Conservation (phyloP, 2,797 vertebrate species). For the Fratercula arctica region DNA sequence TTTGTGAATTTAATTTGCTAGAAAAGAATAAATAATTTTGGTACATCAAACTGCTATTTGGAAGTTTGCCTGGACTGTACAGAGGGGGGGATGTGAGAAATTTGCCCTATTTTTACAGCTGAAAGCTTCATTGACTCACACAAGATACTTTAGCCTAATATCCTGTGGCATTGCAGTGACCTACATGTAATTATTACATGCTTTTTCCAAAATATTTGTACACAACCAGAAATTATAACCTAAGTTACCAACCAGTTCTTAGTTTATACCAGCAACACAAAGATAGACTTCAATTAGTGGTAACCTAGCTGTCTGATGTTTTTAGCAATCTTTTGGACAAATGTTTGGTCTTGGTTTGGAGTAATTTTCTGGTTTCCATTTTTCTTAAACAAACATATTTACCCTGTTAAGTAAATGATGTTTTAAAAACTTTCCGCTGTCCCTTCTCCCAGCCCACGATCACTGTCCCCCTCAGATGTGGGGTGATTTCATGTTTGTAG, state of each 20-base stretch:
- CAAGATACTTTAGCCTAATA: slow-evolving; percentile 72
- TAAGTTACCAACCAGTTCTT: slow-evolving; percentile 51
- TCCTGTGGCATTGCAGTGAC: slow-evolving; percentile 79
- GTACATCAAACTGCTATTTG: slow-evolving; percentile 41
- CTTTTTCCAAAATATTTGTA: slow-evolving; percentile 77
- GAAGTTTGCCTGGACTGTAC: slow-evolving; percentile 66
- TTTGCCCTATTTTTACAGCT: slow-evolving; percentile 82
- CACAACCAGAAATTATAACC: slow-evolving; percentile 66
- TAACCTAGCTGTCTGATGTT: slow-evolving; percentile 29
- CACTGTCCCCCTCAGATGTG: background rate
- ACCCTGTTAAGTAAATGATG: slow-evolving; percentile 32
- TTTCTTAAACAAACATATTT: slow-evolving; percentile 51
- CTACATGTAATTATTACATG: slow-evolving; percentile 80
- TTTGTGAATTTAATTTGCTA: slow-evolving; percentile 39
- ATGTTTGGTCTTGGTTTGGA: slow-evolving; percentile 26
- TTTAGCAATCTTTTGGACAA: slow-evolving; percentile 42
- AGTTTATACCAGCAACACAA: slow-evolving; percentile 56
- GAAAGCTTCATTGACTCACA: slow-evolving; percentile 73
- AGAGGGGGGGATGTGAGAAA: slow-evolving; percentile 76
- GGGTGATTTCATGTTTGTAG: background rate
- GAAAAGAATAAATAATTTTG: slow-evolving; percentile 44
- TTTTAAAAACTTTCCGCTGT: slow-evolving; percentile 12
- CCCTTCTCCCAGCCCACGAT: background rate
- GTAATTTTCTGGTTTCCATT: slow-evolving; percentile 40
- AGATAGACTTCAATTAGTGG: slow-evolving; percentile 15